Evolutionary conservation across 2,888 invertebrate species (phyloP).

Genomic region (Scaptomyza polygonia): DNA sequence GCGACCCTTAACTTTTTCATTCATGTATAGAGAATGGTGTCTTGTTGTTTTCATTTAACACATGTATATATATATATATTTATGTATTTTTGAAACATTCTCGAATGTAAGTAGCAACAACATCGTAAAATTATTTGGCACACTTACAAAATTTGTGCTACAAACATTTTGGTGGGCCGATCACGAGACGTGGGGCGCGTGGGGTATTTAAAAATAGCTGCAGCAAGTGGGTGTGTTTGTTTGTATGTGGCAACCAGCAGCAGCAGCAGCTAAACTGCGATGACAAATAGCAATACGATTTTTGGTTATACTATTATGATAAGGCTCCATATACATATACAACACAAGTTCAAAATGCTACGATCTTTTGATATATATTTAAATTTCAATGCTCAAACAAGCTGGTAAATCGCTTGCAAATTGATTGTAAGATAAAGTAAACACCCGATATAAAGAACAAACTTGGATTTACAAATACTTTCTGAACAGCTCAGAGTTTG

Average conservation of each 20-base stretch:
- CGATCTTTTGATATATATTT: too few species aligned
- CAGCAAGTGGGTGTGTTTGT: constrained; percentile 22
- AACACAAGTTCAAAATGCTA: neutral
- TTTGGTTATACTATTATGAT: constrained; percentile 1
- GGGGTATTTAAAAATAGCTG: constrained; percentile 15
- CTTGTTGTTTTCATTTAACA: neutral
- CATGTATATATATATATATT: neutral
- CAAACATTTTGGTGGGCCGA: constrained; percentile 32
- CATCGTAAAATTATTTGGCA: constrained; percentile 69
- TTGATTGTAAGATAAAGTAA: too few species aligned
- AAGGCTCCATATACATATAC: constrained; percentile 7
- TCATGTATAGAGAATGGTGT: constrained; percentile 1
- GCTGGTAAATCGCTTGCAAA: constrained; percentile 9
- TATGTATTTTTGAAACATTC: constrained; percentile 59
- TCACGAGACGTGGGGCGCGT: constrained; percentile 18
- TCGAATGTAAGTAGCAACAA: constrained; percentile 34
- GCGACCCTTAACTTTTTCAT: neutral
- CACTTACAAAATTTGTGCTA: constrained; percentile 30
- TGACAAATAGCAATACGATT: constrained; percentile 10
- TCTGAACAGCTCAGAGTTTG: too few species aligned
- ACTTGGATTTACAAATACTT: too few species aligned
- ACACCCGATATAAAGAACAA: too few species aligned
- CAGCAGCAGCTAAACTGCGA: constrained; percentile 27
- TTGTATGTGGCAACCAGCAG: constrained; percentile 48
- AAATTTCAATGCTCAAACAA: neutral